Percentiles rank a stretch among this genome's conserved stretches.
Conservation (phyloP, 2,888 invertebrate genomes). For the Podabrus alpinus region DNA sequence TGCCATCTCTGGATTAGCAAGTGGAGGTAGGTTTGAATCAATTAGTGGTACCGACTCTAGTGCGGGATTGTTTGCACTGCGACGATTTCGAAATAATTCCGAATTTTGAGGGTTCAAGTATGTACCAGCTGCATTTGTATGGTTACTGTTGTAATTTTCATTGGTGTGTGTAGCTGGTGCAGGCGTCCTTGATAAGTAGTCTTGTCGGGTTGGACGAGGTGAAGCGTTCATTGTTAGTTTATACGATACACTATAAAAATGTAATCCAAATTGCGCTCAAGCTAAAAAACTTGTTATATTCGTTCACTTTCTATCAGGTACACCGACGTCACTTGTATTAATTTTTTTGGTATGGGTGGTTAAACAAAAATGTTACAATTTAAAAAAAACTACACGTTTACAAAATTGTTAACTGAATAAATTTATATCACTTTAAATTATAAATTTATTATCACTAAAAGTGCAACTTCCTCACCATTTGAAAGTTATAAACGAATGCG, state of each 20-base stretch:
- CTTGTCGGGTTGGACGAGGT: neutral
- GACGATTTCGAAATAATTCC: neutral
- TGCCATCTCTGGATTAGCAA: conserved; percentile 64
- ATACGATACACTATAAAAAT: neutral
- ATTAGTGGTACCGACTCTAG: conserved; percentile 8
- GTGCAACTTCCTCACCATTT: neutral
- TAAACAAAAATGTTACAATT: neutral
- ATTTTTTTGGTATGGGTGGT: neutral
- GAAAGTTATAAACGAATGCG: neutral
- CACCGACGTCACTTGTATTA: neutral
- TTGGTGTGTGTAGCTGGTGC: neutral
- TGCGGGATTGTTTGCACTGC: neutral
- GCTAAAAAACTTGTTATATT: neutral
- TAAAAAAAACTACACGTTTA: neutral
- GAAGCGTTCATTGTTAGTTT: neutral
- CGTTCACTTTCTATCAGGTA: neutral
- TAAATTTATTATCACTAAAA: neutral
- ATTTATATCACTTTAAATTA: neutral
- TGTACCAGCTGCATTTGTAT: neutral
- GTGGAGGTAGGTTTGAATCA: conserved; percentile 33
- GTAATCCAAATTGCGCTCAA: neutral
- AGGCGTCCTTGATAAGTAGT: conserved; percentile 10
- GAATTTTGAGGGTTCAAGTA: conserved; percentile 1
- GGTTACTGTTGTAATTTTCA: neutral
- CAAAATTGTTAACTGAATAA: neutral